Base-by-base conservation (phyloP, 92 coral and sea anemone genomes). In the Paragorgia papillata region DNA sequence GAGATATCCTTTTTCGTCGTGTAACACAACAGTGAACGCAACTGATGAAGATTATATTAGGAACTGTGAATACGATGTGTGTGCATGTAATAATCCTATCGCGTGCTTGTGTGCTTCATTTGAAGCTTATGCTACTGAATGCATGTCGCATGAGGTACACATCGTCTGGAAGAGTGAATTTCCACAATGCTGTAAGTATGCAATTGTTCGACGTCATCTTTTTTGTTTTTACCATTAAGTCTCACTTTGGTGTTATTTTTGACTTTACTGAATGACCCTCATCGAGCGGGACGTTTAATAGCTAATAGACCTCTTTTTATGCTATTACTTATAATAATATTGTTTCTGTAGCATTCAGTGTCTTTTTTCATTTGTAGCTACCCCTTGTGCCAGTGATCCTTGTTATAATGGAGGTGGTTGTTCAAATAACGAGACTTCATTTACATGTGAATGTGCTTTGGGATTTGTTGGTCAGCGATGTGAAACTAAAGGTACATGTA, bases 361-460 rank as follows among this genome's bases (percentile, higher is more conserved):
- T 9, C 15, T 46, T 46, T 15, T 2, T 46, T 46, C 43, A 37
- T 10, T 37, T 15, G 2, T 70, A 70, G 77, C 37, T 34, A 50
- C 62, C 19, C 77, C 77, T 3, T 70, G 77, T 25, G 77, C 62
- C 19, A 70, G 77, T 54, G 41, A 25, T 13, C 77, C 77, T 10
- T 70, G 77, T 19, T 50, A 43, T 27, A 70, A 70, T 70, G 77
- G 62, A 4, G 77, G 77, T 4, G 51, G 35, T 27, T 70, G 77
- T 25, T 18, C 29, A 53, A 70, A 70, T 29, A 46, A 32, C 14
- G 13, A 2, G 21, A 22, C 26, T 24, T 9, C 26, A 13, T 70
- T 49, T 31, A 32, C 24, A 10, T 70, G 77, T 25, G 35, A 55
- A 26, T 70, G 77, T 48, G 62, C 77, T 18, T 18, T 50, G n/a